Percentiles rank a stretch among this genome's conserved stretches.
Conservation (phyloP, 2,113 vertebrate genomes). For the Paralichthys olivaceus region DNA sequence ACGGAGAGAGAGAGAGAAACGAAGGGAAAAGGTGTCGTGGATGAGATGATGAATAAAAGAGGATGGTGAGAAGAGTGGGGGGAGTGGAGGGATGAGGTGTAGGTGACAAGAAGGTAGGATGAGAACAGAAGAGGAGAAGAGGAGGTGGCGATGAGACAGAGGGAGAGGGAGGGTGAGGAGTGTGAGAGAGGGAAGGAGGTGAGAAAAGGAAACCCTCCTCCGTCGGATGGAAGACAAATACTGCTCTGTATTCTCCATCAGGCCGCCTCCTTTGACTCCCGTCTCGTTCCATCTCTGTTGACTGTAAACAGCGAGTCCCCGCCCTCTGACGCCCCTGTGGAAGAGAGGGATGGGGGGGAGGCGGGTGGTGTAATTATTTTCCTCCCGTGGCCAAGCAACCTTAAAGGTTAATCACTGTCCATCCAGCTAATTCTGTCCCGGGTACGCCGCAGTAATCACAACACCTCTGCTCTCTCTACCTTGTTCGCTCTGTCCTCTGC, state of each 20-base stretch:
- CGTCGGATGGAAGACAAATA: background rate
- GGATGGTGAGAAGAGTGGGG: slow-evolving; percentile 31
- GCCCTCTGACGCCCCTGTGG: slow-evolving; percentile 19
- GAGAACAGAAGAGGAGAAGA: slow-evolving; percentile 10
- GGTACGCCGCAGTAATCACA: slow-evolving; percentile 75
- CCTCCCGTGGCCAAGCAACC: slow-evolving; percentile 73
- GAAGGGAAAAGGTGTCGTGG: slow-evolving; percentile 29
- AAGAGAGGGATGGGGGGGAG: slow-evolving; percentile 22
- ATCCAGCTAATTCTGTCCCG: slow-evolving; percentile 72
- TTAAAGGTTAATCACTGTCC: slow-evolving; percentile 84
- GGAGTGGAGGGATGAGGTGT: slow-evolving; percentile 14
- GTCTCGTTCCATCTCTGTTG: background rate
- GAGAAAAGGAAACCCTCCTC: slow-evolving; percentile 45
- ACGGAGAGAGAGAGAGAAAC: slow-evolving; percentile 13
- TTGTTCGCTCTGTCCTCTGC: background rate
- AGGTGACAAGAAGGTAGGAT: slow-evolving; percentile 41
- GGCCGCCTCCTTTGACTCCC: background rate
- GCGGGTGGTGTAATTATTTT: slow-evolving; percentile 78
- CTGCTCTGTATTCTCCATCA: background rate
- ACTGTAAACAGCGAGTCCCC: slow-evolving; percentile 55
- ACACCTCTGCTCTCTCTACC: slow-evolving; percentile 37
- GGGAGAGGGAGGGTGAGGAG: slow-evolving; percentile 1
- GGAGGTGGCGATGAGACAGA: background rate
- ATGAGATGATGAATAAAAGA: slow-evolving; percentile 43
- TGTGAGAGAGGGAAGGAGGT: slow-evolving; percentile 37